Evolutionary conservation across 1,140 invertebrate species (phyloP).

Genomic region (Orius insidiosus): DNA sequence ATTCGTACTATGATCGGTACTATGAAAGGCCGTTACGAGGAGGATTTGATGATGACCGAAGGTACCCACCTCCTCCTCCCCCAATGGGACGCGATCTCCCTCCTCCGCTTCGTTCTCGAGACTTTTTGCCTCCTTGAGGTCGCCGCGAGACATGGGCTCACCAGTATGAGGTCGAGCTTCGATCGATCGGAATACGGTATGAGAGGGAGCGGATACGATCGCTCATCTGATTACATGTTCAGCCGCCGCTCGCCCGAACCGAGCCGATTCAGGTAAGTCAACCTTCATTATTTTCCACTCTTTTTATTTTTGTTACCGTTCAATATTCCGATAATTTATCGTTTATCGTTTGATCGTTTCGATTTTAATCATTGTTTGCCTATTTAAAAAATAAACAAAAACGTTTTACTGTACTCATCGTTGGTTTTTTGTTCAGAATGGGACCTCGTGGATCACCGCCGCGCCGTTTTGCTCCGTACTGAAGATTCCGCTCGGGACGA

Average conservation of each 20-base stretch:
- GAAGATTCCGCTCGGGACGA: constrained; percentile 24
- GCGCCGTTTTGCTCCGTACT: constrained; percentile 65
- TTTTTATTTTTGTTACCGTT: neutral
- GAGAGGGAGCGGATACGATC: constrained; percentile 29
- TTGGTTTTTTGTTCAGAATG: constrained; percentile 35
- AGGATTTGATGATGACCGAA: constrained; percentile 53
- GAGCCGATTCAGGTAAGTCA: constrained; percentile 17
- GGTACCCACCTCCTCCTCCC: constrained; percentile 46
- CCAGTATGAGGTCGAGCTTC: no score
- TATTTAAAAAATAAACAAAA: no score
- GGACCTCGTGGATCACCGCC: constrained; percentile 54
- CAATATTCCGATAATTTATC: neutral
- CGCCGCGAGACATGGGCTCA: no score
- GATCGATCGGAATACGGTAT: no score
- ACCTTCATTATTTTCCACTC: neutral
- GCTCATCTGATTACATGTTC: constrained; percentile 60
- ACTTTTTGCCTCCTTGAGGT: constrained; percentile 28
- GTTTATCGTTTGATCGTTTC: neutral
- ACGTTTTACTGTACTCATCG: no score
- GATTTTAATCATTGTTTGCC: no score
- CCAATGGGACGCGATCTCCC: constrained; percentile 22
- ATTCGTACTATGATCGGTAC: constrained; percentile 61
- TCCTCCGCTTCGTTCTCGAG: constrained; percentile 28
- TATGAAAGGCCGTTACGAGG: constrained; percentile 44
- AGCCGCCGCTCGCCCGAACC: constrained; percentile 47